Conservation (phyloP, 2,113 vertebrate species). For the Aix galericulata region DNA sequence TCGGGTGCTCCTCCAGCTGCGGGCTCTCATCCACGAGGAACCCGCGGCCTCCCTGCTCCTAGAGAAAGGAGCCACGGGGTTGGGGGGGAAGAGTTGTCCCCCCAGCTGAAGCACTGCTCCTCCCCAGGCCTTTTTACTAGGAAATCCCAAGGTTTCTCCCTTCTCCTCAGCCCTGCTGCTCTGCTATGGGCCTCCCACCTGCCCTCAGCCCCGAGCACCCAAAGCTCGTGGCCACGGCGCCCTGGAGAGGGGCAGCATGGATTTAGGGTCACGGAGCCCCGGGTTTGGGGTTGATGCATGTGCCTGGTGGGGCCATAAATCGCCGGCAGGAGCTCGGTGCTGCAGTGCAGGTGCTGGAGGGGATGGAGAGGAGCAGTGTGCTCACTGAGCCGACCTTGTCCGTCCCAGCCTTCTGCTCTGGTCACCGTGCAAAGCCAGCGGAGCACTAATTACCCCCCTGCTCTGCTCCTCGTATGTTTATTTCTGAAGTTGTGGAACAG, state of each 20-base stretch:
- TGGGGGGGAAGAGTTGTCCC: not conserved
- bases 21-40: not conserved
- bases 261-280: not conserved
- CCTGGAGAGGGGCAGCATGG: not conserved
- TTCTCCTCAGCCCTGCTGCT: not conserved
- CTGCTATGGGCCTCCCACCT: not conserved
- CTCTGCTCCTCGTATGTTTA: accelerated
- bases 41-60: accelerated
- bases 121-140: accelerated
- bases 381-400: slow-evolving; percentile 26
- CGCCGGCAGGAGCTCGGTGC: not conserved
- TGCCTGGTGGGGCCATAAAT: accelerated
- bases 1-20: not conserved
- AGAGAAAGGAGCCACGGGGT: not conserved
- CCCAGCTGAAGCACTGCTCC: not conserved
- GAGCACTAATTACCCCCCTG: not conserved
- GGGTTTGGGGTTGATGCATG: too few species aligned
- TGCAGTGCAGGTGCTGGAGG: not conserved
- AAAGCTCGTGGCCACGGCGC: too few species aligned
- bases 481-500: not conserved
- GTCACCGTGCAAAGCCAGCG: not conserved
- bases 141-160: accelerated
- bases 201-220: not conserved
- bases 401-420: not conserved
- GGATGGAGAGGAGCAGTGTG: not conserved